phyloP scores from a whole-genome alignment of 1,140 invertebrate genomes.

The Aphelenchoides besseyi region DNA sequence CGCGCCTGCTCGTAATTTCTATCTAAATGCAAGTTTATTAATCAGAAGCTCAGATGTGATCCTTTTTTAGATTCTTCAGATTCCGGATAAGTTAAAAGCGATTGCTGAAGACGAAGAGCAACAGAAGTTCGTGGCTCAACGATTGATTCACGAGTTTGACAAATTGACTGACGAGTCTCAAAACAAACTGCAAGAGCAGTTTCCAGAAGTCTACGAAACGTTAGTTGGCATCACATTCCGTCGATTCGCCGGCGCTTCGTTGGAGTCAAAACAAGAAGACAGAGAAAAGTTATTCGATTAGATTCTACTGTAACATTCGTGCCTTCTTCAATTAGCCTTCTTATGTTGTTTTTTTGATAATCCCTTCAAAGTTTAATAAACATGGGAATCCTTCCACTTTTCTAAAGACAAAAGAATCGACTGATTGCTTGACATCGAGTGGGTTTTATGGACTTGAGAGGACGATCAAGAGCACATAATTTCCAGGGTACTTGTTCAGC shows the following conservation, averaged over 20 bases:
- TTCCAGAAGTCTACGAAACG: not conserved
- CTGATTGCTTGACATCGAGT: too few species aligned
- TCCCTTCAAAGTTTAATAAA: too few species aligned
- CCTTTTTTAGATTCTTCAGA: not conserved
- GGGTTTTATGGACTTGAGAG: too few species aligned
- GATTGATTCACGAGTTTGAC: not conserved
- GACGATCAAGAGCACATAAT: too few species aligned
- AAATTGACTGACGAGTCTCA: not conserved
- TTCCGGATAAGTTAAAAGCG: not conserved
- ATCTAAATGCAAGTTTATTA: not conserved
- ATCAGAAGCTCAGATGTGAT: not conserved
- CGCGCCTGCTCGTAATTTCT: constrained; percentile 9
- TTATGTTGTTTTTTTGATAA: too few species aligned
- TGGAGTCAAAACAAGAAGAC: not conserved
- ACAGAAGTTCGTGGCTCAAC: not conserved
- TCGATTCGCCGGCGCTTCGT: not conserved
- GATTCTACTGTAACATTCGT: too few species aligned
- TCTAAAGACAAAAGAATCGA: too few species aligned
- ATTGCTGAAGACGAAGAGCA: not conserved
- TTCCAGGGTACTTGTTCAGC: too few species aligned
- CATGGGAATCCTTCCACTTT: too few species aligned
- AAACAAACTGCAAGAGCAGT: not conserved
- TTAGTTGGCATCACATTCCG: not conserved
- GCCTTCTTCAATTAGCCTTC: too few species aligned
- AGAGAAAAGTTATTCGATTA: not conserved